Evolutionary conservation across 2,888 invertebrate species (phyloP), one percentile per base, ranked within the genome.

Genomic region (Drosophila ezoana): DNA sequence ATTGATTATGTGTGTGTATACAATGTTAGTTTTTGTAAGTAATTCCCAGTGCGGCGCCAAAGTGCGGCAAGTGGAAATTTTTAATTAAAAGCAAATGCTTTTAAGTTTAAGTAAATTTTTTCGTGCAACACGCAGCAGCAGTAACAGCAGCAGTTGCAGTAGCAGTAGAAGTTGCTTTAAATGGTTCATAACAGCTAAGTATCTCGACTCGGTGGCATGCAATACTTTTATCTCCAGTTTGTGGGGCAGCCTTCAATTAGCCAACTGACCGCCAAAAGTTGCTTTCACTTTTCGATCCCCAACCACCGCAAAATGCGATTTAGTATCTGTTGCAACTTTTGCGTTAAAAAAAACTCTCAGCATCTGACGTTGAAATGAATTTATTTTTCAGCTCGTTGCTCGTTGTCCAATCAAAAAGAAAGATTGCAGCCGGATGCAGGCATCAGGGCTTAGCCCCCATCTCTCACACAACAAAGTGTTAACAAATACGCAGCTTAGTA

Each of bases 81-180:
- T 89, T 89, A 83, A 83, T 83, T 83, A 83, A 83, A 87, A 83
- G 81, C 78, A 89, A 89, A 89, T 89, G 85, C 81, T 83, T 80
- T 88, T 82, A 72, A 86, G 67, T 82, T 82, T 67, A 70, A 79
- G 71, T 73, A 82, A 73, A 72, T 70, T 65, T 64, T 70, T 60
- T 53, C 23, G 54, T 60, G 71, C 43, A 44, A 18, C 51, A 59
- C 37, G 57, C 57, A 51, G 58, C 40, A 9, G 18, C 13, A 13
- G 20, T 16, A 5, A 6, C 10, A 16, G 9, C 3, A 3, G 16
- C 23, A 44, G n/a, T 23, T 16, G 37, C 40, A 37, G 23, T 28
- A 3, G 16, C 23, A 44, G n/a, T 23, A 20, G 37, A 35, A 37
- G 23, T 28, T 71, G 66, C 73, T 73, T 78, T 78, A 76, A 76